Evolutionary conservation across 2,113 vertebrate genomes (phyloP).

Genomic region (Lepus americanus): DNA sequence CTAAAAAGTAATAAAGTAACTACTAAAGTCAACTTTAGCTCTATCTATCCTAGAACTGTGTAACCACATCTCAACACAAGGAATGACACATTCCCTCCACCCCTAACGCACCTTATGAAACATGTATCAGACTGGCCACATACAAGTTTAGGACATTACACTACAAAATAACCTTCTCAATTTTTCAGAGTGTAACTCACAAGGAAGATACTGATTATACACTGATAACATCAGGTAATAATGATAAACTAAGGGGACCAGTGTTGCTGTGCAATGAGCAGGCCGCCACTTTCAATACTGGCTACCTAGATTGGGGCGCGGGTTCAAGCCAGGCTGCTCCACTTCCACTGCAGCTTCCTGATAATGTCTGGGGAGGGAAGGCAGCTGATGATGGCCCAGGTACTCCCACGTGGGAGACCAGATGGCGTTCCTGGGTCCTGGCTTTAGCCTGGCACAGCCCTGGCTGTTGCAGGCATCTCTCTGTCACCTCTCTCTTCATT

Average conservation of each 20-base stretch:
- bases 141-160: not conserved
- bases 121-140: not conserved
- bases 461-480: too few species aligned
- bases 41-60: not conserved
- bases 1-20: not conserved
- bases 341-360: too few species aligned
- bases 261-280: too few species aligned
- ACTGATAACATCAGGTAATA: not conserved
- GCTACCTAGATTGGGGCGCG: too few species aligned
- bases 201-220: not conserved
- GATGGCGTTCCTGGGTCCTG: too few species aligned
- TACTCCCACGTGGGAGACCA: too few species aligned
- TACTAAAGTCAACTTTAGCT: not conserved
- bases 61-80: not conserved
- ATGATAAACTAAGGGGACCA: not conserved
- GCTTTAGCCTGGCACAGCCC: too few species aligned
- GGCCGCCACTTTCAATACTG: too few species aligned
- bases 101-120: not conserved
- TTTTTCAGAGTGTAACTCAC: not conserved
- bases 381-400: too few species aligned
- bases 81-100: not conserved
- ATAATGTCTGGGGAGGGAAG: too few species aligned
- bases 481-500: too few species aligned
- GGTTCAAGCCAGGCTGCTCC: too few species aligned
- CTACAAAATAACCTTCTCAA: not conserved